Base-by-base conservation (phyloP, 2,888 invertebrate genomes). In the Proisotoma minuta region DNA sequence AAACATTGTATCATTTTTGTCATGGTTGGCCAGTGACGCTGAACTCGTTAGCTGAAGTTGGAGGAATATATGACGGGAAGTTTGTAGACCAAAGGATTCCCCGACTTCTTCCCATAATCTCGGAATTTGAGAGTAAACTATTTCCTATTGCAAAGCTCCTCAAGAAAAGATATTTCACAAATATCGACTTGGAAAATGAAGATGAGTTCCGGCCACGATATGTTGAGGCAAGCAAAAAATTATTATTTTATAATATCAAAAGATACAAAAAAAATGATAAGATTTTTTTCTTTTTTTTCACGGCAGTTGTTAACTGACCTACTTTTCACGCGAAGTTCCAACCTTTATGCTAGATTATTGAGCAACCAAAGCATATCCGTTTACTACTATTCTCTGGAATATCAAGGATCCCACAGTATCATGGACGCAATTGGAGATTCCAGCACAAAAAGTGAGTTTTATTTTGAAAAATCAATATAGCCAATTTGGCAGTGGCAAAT, bases 11-110 rank as follows among this genome's bases (percentile, higher is more conserved):
- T 27, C 3, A 18, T 34, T 51, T 54, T 27, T 54, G n/a, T 54
- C 47, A n/a, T 47, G 10, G n/a, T 47, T 22, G 49, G 5, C 40
- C 60, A 75, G 75, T 75, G 53, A 75, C 74, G 39, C 53, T 75
- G 60, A 75, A 75, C 65, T 68, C 74, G 20, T 73, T 75, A 63
- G 73, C 70, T 66, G 73, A 72, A 64, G 43, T n/a, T n/a, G n/a
- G n/a, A n/a, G 75, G 75, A n/a, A 68, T 69, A 53, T 75, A 74
- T 66, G 75, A 75, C 67, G 75, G 75, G 54, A 73, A 73, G 58
- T 75, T 75, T 68, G 68, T 75, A 60, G 74, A 75, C 60, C 73
- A 74, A 57, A 63, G 74, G 26, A 52, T 75, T 48, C 75, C 75
- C 43, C 64, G 73, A 58, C 68, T 75, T 40, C 68, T 75, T 24